Evolutionary conservation across 2,888 invertebrate genomes (phyloP).

Genomic region (Deilephila porcellus): DNA sequence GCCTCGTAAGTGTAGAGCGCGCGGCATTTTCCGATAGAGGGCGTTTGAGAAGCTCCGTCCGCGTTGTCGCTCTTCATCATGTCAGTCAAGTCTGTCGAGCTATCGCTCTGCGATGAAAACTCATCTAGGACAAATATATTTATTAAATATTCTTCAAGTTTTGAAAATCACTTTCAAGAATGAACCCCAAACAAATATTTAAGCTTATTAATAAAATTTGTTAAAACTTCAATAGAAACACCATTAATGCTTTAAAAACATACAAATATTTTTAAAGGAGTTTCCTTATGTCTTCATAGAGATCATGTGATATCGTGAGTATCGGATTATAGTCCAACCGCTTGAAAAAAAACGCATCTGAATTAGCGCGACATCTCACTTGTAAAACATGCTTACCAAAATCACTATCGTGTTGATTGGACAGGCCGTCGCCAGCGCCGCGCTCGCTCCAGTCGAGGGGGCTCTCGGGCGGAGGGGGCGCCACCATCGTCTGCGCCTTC

Average conservation of each 20-base stretch:
- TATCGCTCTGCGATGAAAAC: slow-evolving; percentile 91
- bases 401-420: slow-evolving; percentile 94
- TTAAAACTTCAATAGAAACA: too few relatives aligned
- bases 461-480: slow-evolving; percentile 71
- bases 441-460: slow-evolving; percentile 89
- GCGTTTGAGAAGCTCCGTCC: slow-evolving; percentile 52
- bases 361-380: not conserved
- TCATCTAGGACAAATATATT: slow-evolving; percentile 85
- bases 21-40: slow-evolving; percentile 88
- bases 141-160: not conserved
- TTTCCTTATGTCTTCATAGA: too few relatives aligned
- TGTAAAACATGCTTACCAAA: slow-evolving; percentile 83
- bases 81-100: slow-evolving; percentile 79
- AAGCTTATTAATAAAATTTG: not conserved
- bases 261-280: too few relatives aligned
- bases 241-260: too few relatives aligned
- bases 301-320: too few relatives aligned
- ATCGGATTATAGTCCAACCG: too few relatives aligned
- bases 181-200: not conserved
- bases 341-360: not conserved
- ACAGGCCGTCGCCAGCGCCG: slow-evolving; percentile 92
- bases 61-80: slow-evolving; percentile 81
- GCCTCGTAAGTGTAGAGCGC: slow-evolving; percentile 95
- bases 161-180: not conserved
- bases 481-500: slow-evolving; percentile 57